Percentiles rank a stretch among this genome's conserved stretches.
Conservation (phyloP, 2,113 vertebrate genomes). For the Ia io region DNA sequence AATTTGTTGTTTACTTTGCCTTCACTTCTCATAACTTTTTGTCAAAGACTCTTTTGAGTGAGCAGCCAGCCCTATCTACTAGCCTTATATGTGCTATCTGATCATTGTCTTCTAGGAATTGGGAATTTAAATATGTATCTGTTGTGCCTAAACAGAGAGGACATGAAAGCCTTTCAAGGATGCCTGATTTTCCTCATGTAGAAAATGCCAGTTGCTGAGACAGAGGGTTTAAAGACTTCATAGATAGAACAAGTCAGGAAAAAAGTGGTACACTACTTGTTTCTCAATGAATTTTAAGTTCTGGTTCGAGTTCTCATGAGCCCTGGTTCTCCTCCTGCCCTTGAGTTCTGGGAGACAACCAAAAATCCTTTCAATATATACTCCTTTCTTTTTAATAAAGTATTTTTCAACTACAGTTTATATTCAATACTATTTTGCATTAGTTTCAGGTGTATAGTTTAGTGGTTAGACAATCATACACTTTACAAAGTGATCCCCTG, state of each 20-base stretch:
- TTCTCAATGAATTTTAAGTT: slow-evolving; percentile 11
- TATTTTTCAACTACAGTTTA: not conserved
- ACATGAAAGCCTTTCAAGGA: not conserved
- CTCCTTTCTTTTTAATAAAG: not conserved
- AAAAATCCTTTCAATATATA: not conserved
- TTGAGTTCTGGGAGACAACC: not conserved
- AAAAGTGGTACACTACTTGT: not conserved
- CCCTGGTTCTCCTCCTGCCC: not conserved
- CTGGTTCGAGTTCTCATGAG: not conserved
- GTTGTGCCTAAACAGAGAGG: not conserved
- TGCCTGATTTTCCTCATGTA: not conserved
- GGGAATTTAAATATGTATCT: slow-evolving; percentile 1
- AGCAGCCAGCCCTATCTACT: not conserved
- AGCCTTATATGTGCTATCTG: not conserved
- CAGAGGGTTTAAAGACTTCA: not conserved
- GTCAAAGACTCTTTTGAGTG: not conserved
- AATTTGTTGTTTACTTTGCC: not conserved
- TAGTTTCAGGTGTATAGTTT: not conserved
- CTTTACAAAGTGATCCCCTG: not conserved
- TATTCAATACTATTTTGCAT: not conserved
- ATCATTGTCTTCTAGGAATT: slow-evolving; percentile 13
- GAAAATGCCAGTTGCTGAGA: not conserved
- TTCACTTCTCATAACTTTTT: not conserved
- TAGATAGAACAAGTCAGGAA: not conserved
- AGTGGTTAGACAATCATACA: not conserved